Evolutionary conservation across 2,113 vertebrate genomes (phyloP), one percentile per base, ranked within the genome.

Genomic region (Myotis brandtii): DNA sequence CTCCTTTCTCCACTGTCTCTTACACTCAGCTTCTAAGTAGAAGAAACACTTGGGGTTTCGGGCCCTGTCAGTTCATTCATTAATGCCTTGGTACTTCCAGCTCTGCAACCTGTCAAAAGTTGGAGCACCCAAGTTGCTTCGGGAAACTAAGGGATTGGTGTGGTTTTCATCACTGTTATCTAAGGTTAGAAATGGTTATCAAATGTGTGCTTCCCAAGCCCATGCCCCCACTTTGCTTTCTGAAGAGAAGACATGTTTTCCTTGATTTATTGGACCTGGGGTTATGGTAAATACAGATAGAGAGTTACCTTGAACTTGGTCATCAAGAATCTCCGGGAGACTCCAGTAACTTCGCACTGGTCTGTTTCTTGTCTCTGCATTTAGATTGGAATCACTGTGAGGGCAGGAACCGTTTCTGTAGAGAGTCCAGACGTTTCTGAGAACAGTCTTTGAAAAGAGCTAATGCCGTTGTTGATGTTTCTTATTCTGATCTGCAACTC

Each of bases 201-300:
- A 13, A 14, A 10, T 32, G 48, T 72, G 30, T 90, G 67, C 32
- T 48, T 95, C 86, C 14, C 2, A 21, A 79, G 52, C 64, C 72
- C 62, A 40, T 3, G 18, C 18, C 16, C 34, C n/a, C 20, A 66
- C 69, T 37, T 43, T 21, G 18, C 77, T 90, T 91, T 83, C 81
- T 79, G 56, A 93, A 86, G 70, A 88, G 54, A 89, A 79, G 34
- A 10, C 73, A 21, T 9, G 12, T 86, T 86, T 79, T 75, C 76
- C 32, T 92, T 88, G 76, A 75, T 87, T 92, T 95, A 79, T 82
- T 56, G 67, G 43, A 79, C 32, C 25, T 94, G 50, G 50, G 64
- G n/a, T 89, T 89, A 66, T 52, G 50, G 46, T 92, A 76, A 92
- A 69, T 80, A 87, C 16, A 67, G 87, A 59, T 64, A 79, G 59